Percentiles rank a stretch among this genome's conserved stretches.
These are phyloP conservation scores for Drosophila kambysellisi DNA, from an alignment of 2,888 invertebrate genomes.

Conservation along the genomic window DNA sequence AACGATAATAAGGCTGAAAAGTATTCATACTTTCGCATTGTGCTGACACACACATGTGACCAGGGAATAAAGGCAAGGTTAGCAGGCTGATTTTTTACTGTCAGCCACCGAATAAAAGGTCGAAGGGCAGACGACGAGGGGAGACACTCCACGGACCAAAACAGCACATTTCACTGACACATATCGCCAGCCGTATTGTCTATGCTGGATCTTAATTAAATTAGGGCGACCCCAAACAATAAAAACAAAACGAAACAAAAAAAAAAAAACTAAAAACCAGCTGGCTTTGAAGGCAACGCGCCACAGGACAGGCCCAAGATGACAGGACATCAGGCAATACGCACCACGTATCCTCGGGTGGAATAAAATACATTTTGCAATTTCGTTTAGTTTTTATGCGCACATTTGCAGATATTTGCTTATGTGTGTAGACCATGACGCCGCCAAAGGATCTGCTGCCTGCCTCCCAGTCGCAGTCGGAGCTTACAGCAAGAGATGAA, in stretches of 20 bases:
- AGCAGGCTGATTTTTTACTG: neutral
- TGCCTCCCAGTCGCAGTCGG: neutral
- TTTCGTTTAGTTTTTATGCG: slow-evolving; percentile 76
- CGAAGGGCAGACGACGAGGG: neutral
- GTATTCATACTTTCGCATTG: slow-evolving; percentile 46
- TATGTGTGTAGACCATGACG: slow-evolving; percentile 39
- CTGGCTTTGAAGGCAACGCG: slow-evolving; percentile 51
- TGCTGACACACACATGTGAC: slow-evolving; percentile 34
- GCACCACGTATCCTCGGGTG: slow-evolving; percentile 17
- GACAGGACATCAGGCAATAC: slow-evolving; percentile 53
- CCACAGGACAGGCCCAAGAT: slow-evolving; percentile 46
- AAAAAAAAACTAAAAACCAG: slow-evolving; percentile 10
- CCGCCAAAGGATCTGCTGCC: slow-evolving; percentile 10
- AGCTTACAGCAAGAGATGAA: neutral
- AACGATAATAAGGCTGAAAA: slow-evolving; percentile 50
- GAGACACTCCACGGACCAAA: slow-evolving; percentile 56
- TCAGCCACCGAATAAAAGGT: neutral
- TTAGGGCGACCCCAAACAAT: slow-evolving; percentile 49
- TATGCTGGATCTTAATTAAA: slow-evolving; percentile 69
- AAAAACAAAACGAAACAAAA: neutral
- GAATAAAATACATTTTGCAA: slow-evolving; percentile 73
- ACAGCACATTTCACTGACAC: slow-evolving; percentile 71
- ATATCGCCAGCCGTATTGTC: slow-evolving; percentile 59
- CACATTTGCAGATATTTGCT: slow-evolving; percentile 72
- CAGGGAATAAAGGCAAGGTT: neutral